Conservation (phyloP, 2,888 invertebrate genomes). For the Amphipoea lucens region DNA sequence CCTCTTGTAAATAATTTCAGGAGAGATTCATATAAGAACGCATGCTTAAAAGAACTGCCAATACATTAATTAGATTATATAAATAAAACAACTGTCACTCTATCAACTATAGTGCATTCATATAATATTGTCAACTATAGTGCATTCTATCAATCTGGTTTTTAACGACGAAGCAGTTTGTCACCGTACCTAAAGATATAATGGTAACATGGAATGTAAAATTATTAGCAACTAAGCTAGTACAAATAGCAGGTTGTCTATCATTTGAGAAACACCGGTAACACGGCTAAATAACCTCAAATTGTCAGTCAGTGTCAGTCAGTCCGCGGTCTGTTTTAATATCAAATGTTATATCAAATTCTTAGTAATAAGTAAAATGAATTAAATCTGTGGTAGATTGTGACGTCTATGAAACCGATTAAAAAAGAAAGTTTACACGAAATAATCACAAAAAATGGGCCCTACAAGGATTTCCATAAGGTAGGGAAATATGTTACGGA, state of each 20-base stretch:
- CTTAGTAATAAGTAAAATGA: slow-evolving; percentile 5
- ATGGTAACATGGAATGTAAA: slow-evolving; percentile 18
- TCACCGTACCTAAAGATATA: background rate
- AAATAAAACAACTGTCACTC: background rate
- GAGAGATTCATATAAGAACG: background rate
- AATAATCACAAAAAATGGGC: background rate
- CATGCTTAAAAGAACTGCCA: background rate
- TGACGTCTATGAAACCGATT: background rate
- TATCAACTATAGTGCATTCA: background rate
- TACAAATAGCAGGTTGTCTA: slow-evolving; percentile 26
- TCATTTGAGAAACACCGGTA: slow-evolving; percentile 22
- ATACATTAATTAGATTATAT: background rate
- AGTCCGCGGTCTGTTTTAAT: background rate
- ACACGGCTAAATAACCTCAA: slow-evolving; percentile 50
- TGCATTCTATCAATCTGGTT: background rate
- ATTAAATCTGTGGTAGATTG: slow-evolving; percentile 1
- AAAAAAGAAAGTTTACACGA: background rate
- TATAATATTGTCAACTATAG: no score
- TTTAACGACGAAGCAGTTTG: background rate
- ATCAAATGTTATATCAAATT: slow-evolving; percentile 13
- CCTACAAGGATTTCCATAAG: background rate
- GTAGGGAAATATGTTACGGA: background rate
- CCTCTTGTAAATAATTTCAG: background rate
- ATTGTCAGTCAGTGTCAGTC: slow-evolving; percentile 58
- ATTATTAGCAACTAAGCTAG: slow-evolving; percentile 36